Evolutionary conservation across 2,113 vertebrate genomes (phyloP).

Genomic region (Pachycephala philippinensis): DNA sequence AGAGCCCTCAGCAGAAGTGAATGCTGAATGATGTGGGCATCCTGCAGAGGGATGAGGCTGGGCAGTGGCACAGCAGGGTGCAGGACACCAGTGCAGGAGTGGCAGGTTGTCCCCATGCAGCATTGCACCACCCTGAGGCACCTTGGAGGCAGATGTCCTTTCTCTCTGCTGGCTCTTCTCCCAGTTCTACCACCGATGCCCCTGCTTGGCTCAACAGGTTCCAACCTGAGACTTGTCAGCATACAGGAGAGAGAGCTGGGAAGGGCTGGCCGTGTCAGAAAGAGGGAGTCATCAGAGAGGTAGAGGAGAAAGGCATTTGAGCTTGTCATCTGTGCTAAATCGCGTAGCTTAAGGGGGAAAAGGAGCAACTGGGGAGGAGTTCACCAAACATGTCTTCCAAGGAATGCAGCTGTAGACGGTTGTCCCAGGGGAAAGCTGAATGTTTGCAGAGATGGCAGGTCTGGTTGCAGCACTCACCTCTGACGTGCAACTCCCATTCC

Average conservation of each 20-base stretch:
- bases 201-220: background rate
- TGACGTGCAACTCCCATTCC: background rate
- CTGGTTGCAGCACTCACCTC: background rate
- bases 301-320: background rate
- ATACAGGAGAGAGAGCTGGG: background rate
- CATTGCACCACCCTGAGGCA: background rate
- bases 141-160: rapidly evolving
- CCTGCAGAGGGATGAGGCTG: background rate
- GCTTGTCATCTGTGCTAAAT: background rate
- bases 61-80: background rate
- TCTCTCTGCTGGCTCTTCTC: background rate
- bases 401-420: rapidly evolving
- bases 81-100: rapidly evolving
- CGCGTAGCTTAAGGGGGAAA: background rate
- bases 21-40: rapidly evolving
- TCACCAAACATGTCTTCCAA: background rate
- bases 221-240: background rate
- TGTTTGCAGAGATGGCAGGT: background rate
- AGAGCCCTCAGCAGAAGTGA: background rate
- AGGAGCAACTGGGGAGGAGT: background rate
- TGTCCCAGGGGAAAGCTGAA: background rate
- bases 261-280: background rate
- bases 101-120: rapidly evolving
- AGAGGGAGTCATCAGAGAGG: background rate
- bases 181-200: rapidly evolving